phyloP scores from a whole-genome alignment of 1,140 invertebrate genomes.

The Rhagoletis zephyria region DNA sequence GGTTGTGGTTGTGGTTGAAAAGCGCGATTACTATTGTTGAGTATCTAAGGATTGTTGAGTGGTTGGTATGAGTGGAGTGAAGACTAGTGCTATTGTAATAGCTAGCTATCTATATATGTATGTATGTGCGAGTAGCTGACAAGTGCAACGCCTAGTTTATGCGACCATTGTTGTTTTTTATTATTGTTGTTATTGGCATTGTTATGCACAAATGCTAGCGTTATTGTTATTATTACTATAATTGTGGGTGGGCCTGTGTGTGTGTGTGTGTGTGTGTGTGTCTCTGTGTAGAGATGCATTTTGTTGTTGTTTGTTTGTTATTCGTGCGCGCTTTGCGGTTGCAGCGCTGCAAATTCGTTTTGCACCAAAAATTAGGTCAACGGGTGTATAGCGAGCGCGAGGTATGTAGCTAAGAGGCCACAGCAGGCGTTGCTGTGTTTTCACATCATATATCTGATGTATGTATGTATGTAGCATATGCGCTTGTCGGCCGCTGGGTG shows the following conservation, averaged over 20 bases:
- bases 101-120: not conserved
- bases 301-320: not conserved
- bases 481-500: conserved; percentile 14
- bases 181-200: not conserved
- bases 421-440: not conserved
- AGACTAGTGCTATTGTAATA: conserved; percentile 16
- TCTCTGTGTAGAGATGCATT: too few species aligned
- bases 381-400: not conserved
- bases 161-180: conserved; percentile 3
- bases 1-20: not conserved
- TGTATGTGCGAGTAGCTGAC: conserved; percentile 4
- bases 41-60: not conserved
- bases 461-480: not conserved
- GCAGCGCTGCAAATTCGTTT: conserved; percentile 48
- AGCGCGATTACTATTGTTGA: not conserved
- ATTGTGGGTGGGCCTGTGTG: not conserved
- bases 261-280: not conserved
- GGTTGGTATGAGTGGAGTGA: not conserved
- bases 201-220: conserved; percentile 34
- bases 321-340: conserved; percentile 33
- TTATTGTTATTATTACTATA: conserved; percentile 19
- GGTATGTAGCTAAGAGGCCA: not conserved
- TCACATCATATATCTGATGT: not conserved
- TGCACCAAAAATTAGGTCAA: conserved; percentile 49
- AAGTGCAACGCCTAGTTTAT: conserved; percentile 49